Percentiles rank a stretch among this genome's conserved stretches.
phyloP scores from a whole-genome alignment of 2,113 vertebrate species.

The Trogon melanurus region DNA sequence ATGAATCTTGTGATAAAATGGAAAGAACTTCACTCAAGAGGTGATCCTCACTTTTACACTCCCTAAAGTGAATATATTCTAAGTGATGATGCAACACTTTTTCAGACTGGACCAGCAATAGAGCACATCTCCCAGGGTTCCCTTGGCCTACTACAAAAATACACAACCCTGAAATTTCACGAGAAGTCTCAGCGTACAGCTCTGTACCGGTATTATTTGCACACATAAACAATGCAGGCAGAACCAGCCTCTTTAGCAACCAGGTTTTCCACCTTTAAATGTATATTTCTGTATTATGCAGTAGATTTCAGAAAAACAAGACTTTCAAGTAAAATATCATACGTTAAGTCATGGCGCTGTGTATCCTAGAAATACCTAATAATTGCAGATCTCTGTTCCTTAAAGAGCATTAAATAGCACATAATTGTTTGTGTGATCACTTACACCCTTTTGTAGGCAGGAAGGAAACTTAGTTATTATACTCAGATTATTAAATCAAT shows the following conservation, averaged over 20 bases:
- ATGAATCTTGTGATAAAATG: neutral
- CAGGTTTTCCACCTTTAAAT: neutral
- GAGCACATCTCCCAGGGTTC: neutral
- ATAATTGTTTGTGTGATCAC: slow-evolving; percentile 62
- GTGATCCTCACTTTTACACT: neutral
- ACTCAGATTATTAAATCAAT: slow-evolving; percentile 45
- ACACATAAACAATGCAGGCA: neutral
- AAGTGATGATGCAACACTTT: neutral
- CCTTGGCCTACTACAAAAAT: neutral
- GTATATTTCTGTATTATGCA: neutral
- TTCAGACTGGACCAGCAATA: neutral
- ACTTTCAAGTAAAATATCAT: neutral
- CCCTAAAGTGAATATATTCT: neutral
- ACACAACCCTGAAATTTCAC: neutral
- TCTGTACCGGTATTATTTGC: neutral
- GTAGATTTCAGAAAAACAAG: neutral
- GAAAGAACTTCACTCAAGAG: neutral
- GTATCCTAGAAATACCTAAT: neutral
- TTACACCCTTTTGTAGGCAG: slow-evolving; percentile 19
- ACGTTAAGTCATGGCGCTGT: neutral
- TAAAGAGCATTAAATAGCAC: slow-evolving; percentile 36
- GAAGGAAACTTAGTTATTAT: slow-evolving; percentile 47
- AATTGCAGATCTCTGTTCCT: slow-evolving; percentile 16
- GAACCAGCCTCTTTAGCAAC: neutral
- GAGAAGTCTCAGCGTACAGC: neutral